A percentile compares a stretch with the other conserved stretches of the same genome.
phyloP scores from a whole-genome alignment of 2,888 invertebrate species.

The Protonemura montana region DNA sequence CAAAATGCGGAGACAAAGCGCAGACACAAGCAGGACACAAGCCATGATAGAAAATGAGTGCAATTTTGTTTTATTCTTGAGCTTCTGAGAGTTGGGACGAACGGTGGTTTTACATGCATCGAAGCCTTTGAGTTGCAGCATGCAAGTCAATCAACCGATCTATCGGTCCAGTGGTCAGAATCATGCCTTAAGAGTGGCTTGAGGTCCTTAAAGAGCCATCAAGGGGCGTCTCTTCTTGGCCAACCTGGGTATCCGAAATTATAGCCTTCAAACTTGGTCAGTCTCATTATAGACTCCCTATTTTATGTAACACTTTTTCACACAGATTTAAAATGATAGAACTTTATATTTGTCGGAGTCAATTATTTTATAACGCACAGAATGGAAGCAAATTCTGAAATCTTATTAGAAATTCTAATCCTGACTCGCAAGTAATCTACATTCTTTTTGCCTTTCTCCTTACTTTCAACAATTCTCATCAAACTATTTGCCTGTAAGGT shows the following conservation, averaged over 20 bases:
- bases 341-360: not conserved
- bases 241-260: not conserved
- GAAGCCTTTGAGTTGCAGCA: not conserved
- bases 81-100: not conserved
- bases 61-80: not conserved
- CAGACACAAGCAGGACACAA: not conserved
- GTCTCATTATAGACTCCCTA: too few species aligned
- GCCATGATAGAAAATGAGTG: not conserved
- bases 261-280: too few species aligned
- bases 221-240: not conserved
- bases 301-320: not conserved
- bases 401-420: not conserved
- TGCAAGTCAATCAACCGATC: not conserved
- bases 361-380: not conserved
- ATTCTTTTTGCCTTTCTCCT: constrained; percentile 7
- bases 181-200: not conserved
- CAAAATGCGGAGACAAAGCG: not conserved
- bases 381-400: not conserved
- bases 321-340: not conserved
- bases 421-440: not conserved
- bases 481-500: not conserved
- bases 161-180: not conserved
- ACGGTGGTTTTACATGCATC: not conserved
- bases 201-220: not conserved
- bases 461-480: constrained; percentile 1